Base-by-base conservation (phyloP, 2,797 vertebrate genomes). In the Lacerta bilineata region DNA sequence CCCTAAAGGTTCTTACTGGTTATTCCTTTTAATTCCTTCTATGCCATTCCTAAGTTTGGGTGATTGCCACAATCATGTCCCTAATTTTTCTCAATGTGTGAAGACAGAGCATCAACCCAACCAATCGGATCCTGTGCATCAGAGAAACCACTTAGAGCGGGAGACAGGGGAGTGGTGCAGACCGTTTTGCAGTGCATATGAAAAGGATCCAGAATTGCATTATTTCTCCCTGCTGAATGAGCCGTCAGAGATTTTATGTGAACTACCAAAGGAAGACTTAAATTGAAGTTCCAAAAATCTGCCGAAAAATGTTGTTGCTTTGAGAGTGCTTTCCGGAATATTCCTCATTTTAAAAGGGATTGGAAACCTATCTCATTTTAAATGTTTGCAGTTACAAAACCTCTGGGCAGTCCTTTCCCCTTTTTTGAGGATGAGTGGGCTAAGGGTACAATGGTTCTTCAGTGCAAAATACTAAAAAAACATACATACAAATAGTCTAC, bases 171-270 rank as follows among this genome's bases (percentile, higher is more conserved):
- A 92, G 33, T 27, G 84, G 33, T 27, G 27, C 85, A 90, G 81
- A 88, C 84, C 76, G 76, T 89, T 94, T 89, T 86, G 61, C 71
- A 84, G 0, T 76, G 71, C 71, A 64, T 87, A 89, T 90, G 9
- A 33, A 92, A 86, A 61, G 1, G 25, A 85, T 71, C 18, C 0
- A 2, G 46, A 85, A 18, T 18, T 87, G 4, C 69, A 23, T 90
- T 78, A 91, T 92, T 92, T 75, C 15, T 90, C 90, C 80, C 80
- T 15, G 7, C 29, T 20, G 1, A 29, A 74, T 89, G 13, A 29
- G 74, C 89, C 1, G 36, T 7, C 39, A 89, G 39, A 46, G 64
- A 85, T 79, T 75, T 76, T 88, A 82, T 36, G 72, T 46, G 27
- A 59, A 41, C 43, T 86, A 39, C 66, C 71, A 55, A 82, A 69